These are phyloP conservation scores for Hylaea fasciaria DNA, from an alignment of 2,888 invertebrate genomes.

Conservation along the genomic window DNA sequence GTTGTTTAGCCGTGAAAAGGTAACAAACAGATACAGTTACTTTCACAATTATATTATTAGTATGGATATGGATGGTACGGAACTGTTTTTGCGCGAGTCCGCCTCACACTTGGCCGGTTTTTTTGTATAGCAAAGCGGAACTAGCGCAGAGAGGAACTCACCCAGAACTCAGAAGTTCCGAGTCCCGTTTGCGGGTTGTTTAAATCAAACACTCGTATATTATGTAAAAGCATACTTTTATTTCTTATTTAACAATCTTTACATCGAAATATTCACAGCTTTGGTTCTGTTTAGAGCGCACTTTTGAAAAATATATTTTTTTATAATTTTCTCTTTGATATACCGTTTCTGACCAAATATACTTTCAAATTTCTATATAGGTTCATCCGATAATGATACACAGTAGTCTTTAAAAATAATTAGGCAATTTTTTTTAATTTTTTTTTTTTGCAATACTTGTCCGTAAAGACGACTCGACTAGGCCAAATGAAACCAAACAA, in stretches of 20 bases:
- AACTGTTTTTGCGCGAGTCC: too few species aligned
- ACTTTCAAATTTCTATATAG: slow-evolving; percentile 12
- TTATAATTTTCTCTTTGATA: slow-evolving; percentile 45
- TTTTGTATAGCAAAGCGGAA: too few species aligned
- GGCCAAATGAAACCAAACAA: neutral
- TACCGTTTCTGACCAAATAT: slow-evolving; percentile 36
- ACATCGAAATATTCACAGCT: slow-evolving; percentile 77
- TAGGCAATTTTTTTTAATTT: neutral
- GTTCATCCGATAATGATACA: slow-evolving; percentile 9
- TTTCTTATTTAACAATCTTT: slow-evolving; percentile 66
- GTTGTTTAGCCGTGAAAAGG: too few species aligned
- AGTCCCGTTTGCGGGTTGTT: too few species aligned
- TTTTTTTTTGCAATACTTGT: neutral
- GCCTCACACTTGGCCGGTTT: too few species aligned
- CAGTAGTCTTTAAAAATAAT: neutral
- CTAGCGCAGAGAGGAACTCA: too few species aligned
- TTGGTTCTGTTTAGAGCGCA: slow-evolving; percentile 79
- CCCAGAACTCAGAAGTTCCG: too few species aligned
- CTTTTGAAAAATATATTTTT: slow-evolving; percentile 56
- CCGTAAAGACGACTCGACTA: neutral
- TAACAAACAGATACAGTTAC: too few species aligned
- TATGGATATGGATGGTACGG: too few species aligned
- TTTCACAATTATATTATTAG: too few species aligned
- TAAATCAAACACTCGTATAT: slow-evolving; percentile 43
- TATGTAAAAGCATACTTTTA: slow-evolving; percentile 70